Percentiles rank a stretch among this genome's conserved stretches.
Conservation (phyloP, 2,797 vertebrate species). For the Sandelia bainsii region DNA sequence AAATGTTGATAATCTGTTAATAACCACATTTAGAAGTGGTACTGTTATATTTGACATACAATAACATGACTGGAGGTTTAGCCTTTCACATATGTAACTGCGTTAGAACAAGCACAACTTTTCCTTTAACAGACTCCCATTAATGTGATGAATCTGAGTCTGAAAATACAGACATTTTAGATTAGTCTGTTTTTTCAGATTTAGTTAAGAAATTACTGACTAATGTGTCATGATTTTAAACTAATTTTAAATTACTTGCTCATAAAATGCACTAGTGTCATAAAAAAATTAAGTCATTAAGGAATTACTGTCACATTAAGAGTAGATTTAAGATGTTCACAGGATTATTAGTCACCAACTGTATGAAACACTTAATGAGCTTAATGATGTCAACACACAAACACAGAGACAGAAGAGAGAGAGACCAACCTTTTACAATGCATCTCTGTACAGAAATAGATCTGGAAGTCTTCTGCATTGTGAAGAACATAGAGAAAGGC, state of each 20-base stretch:
- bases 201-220: too few relatives aligned
- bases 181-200: too few relatives aligned
- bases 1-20: too few relatives aligned
- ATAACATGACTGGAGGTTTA: too few relatives aligned
- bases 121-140: too few relatives aligned
- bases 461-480: slow-evolving; percentile 98
- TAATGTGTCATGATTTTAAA: neutral
- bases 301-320: neutral
- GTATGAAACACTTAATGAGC: neutral
- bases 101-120: too few relatives aligned
- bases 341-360: too few relatives aligned
- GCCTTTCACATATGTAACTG: too few relatives aligned
- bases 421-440: slow-evolving; percentile 94
- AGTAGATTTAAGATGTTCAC: neutral
- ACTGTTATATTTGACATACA: too few relatives aligned
- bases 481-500: slow-evolving; percentile 98
- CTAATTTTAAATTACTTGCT: neutral
- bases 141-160: too few relatives aligned
- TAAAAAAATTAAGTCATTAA: neutral
- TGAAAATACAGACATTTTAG: too few relatives aligned
- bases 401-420: neutral
- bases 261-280: neutral
- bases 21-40: too few relatives aligned
- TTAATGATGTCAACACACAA: slow-evolving; percentile 5
- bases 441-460: slow-evolving; percentile 98